Base-by-base conservation (phyloP, 2,797 vertebrate genomes). In the Mus spretus region DNA sequence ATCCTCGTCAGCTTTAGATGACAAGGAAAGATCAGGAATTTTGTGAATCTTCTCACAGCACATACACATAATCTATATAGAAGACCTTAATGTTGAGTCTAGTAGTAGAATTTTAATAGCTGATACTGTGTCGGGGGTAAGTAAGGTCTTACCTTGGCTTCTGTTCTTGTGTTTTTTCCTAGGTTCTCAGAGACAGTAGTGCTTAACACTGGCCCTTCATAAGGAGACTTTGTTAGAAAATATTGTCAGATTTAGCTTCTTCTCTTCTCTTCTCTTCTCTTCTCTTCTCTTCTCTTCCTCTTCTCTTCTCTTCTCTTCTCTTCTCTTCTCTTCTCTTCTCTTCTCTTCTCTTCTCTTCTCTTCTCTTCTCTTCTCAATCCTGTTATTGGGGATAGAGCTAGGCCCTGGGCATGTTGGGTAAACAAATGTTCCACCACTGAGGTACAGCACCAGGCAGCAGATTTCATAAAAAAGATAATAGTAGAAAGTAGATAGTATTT, bases 1-100 rank as follows among this genome's bases (percentile, higher is more conserved):
- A 61, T 92, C 81, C 93, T 75, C 89, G 96, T 96, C 95, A 96
- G 89, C 96, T 98, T 98, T 97, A 96, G 94, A 87, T 78, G 74
- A 85, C 24, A 70, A 26, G 57, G 22, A 91, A 88, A 93, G 22
- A 75, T 82, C 53, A 88, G 37, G 61, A 80, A 4, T 37, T 91
- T 53, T 75, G 37, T 83, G 59, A 53, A 4, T 44, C 79, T 90
- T 50, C n/a, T 4, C 74, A 34, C 26, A 85, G 20, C 31, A 31
- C n/a, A 3, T 88, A 63, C 11, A 47, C 11, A 37, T 57, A 26
- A 67, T 61, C 55, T 70, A 28, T 20, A 4, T 26, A 93, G 9
- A 61, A 34, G 34, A 34, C 88, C 22, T 75, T 70, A 90, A 75
- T 31, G 14, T n/a, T 63, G 13, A 47, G 77, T 77, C 28, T 81